Conservation (phyloP, 2,888 invertebrate genomes). For the Antitype chi region DNA sequence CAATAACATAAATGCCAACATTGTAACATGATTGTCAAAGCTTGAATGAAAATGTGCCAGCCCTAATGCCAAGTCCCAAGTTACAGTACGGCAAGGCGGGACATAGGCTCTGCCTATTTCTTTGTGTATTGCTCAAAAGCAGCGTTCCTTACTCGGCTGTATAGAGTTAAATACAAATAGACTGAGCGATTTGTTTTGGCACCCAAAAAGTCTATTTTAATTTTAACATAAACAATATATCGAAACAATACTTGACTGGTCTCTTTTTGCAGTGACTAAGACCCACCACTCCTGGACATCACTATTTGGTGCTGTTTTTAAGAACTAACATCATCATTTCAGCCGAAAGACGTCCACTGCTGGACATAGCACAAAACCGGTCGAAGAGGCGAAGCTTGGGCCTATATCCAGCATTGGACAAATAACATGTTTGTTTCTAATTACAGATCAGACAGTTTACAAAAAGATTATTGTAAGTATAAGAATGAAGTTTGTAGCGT, state of each 20-base stretch:
- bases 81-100: background rate
- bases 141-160: background rate
- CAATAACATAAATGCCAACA: background rate
- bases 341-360: background rate
- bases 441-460: background rate
- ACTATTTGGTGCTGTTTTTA: background rate
- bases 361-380: background rate
- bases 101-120: background rate
- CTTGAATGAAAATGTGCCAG: background rate
- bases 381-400: background rate
- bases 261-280: background rate
- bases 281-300: no score
- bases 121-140: background rate
- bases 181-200: background rate
- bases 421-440: background rate
- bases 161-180: constrained; percentile 5
- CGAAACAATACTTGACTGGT: constrained; percentile 27
- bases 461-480: constrained; percentile 18
- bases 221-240: constrained; percentile 3
- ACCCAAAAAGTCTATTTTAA: background rate
- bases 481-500: background rate
- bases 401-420: background rate
- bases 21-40: background rate
- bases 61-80: background rate
- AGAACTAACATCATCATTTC: background rate